Conservation (phyloP, 2,113 vertebrate genomes). For the Pollachius pollachius region DNA sequence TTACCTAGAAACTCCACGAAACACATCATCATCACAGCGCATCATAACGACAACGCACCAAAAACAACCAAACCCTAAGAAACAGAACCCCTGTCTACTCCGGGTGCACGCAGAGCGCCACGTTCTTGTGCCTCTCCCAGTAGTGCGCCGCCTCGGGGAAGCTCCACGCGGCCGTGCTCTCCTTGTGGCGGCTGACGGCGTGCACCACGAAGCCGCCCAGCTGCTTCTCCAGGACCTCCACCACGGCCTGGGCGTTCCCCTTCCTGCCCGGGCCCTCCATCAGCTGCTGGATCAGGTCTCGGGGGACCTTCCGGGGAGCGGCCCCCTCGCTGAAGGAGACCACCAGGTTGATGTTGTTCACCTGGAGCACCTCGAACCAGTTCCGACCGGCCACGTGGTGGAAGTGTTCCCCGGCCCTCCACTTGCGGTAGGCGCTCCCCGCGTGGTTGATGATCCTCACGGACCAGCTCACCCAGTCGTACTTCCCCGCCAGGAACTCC, state of each 20-base stretch:
- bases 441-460: conserved; percentile 71
- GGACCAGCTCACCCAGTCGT: conserved; percentile 77
- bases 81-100: conserved; percentile 32
- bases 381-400: conserved; percentile 64
- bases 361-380: conserved; percentile 69
- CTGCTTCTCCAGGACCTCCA: conserved; percentile 63
- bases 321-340: conserved; percentile 64
- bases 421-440: conserved; percentile 63
- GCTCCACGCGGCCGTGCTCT: conserved; percentile 65
- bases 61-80: not conserved
- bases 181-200: conserved; percentile 70
- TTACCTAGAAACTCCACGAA: not conserved
- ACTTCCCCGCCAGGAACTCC: conserved; percentile 70
- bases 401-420: conserved; percentile 70
- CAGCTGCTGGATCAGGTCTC: conserved; percentile 53
- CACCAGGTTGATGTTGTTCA: conserved; percentile 65
- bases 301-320: conserved; percentile 55
- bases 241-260: conserved; percentile 55
- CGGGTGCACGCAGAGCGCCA: conserved; percentile 71
- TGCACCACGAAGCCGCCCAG: conserved; percentile 70
- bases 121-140: conserved; percentile 76
- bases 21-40: too few relatives aligned
- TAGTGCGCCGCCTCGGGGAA: conserved; percentile 76
- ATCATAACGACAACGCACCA: not conserved
- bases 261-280: conserved; percentile 68